Evolutionary conservation across 1,140 invertebrate species (phyloP), one percentile per base, ranked within the genome.

Genomic region (Drosophila auraria): DNA sequence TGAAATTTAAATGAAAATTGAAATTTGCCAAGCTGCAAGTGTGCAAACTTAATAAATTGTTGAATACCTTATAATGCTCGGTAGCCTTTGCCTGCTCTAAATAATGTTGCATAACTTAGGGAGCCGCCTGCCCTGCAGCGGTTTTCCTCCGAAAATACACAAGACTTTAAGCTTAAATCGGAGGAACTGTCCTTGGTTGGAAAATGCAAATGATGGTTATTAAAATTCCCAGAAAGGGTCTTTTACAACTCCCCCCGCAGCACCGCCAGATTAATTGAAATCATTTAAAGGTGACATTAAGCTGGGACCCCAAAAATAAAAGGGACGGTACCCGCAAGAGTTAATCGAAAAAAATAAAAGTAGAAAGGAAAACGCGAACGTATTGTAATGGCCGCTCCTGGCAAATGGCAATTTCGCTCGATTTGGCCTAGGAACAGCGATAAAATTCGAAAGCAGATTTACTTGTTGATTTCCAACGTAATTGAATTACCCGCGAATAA

Each of bases 211-310:
- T 86, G 70, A 73, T 36, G 66, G 62, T 60, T 58, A 62, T 72
- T 33, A 49, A 53, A 69, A 63, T 62, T 40, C 54, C 49, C 51
- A 30, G 36, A 44, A 69, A 70, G 79, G 50, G 75, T 57, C 62
- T 42, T 20, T 42, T 11, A 8, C 33, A 3, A 38, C 49, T 60
- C 44, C n/a, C 40, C 33, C 30, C 27, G 36, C 33, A 56, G 12
- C 33, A 23, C 36, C 63, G 65, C 20, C 45, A 74, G 66, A 81
- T 68, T 84, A 90, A 84, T 89, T 89, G 78, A 69, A 61, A 89
- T 59, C 84, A 87, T 71, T 87, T 86, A 54, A 71, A 71, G 73
- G 64, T 90, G 86, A 89, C 86, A 90, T 84, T 82, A 90, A 79
- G 82, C 81, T 60, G 74, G 27, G 12, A 38, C 0, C 40, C 73